Conservation (phyloP, 2,888 invertebrate genomes). For the Pedicia rivosa region DNA sequence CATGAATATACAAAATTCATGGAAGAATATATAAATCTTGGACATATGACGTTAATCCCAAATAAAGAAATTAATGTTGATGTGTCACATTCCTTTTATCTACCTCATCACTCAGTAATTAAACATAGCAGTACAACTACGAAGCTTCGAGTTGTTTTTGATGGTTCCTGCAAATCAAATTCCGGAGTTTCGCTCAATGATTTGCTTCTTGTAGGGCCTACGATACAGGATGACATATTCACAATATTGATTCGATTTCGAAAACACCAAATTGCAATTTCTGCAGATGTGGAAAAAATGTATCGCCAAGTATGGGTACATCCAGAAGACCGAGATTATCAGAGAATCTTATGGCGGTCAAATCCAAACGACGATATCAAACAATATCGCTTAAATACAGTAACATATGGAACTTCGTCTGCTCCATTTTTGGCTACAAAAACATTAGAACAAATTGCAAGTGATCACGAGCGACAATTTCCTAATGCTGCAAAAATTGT, state of each 20-base stretch:
- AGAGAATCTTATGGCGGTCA: slow-evolving; percentile 8
- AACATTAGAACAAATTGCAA: slow-evolving; percentile 10
- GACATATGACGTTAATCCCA: slow-evolving; percentile 2
- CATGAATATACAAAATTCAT: slow-evolving; percentile 4
- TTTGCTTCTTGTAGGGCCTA: slow-evolving; percentile 1
- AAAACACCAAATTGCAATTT: slow-evolving; percentile 12
- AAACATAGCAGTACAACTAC: slow-evolving; percentile 6
- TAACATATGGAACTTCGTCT: slow-evolving; percentile 11
- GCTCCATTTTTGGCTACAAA: slow-evolving; percentile 10
- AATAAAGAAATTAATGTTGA: not conserved
- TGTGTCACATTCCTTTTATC: slow-evolving; percentile 9
- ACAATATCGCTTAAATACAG: slow-evolving; percentile 9
- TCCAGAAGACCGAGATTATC: slow-evolving; percentile 4
- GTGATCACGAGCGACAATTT: slow-evolving; percentile 12
- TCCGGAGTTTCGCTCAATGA: slow-evolving; percentile 7
- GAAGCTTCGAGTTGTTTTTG: too few relatives aligned
- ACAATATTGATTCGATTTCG: slow-evolving; percentile 3
- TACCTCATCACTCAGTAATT: slow-evolving; percentile 13
- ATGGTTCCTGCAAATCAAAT: not conserved
- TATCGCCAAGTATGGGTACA: slow-evolving; percentile 6
- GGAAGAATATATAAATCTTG: slow-evolving; percentile 2
- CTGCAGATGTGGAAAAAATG: slow-evolving; percentile 11
- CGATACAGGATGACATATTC: slow-evolving; percentile 5
- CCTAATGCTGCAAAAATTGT: slow-evolving; percentile 12
- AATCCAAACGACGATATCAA: not conserved